A percentile compares a stretch with the other conserved stretches of the same genome.
phyloP scores from a whole-genome alignment of 2,113 vertebrate genomes.

The Amblyornis subalaris region DNA sequence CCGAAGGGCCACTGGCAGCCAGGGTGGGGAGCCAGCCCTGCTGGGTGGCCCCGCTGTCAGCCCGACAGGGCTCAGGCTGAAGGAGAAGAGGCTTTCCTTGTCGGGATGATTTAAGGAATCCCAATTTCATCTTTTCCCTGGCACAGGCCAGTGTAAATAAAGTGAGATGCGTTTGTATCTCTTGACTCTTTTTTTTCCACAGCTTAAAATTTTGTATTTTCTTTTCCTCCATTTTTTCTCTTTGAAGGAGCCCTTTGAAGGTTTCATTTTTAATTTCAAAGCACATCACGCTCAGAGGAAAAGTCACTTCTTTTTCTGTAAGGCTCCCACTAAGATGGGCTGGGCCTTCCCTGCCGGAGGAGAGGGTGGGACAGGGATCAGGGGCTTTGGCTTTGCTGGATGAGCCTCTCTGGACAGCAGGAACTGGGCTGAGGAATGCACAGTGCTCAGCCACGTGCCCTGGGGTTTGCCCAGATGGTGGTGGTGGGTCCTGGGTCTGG shows the following conservation, averaged over 20 bases:
- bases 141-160: neutral
- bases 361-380: accelerated
- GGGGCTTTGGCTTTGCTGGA: neutral
- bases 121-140: conserved; percentile 1
- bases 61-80: neutral
- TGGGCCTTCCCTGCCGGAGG: neutral
- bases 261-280: neutral
- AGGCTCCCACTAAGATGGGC: neutral
- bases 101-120: neutral
- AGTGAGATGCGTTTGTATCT: neutral
- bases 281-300: neutral
- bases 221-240: neutral
- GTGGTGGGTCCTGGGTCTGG: no score
- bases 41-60: neutral
- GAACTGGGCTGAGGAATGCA: neutral
- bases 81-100: neutral
- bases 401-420: neutral
- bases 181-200: neutral
- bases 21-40: neutral
- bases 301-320: neutral
- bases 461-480: neutral
- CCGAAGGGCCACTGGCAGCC: neutral
- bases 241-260: neutral
- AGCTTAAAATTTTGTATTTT: neutral
- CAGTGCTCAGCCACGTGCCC: neutral